Percentiles rank a stretch among this genome's conserved stretches.
These are phyloP conservation scores for Trachymyrmex cornetzi DNA, from an alignment of 1,140 invertebrate genomes.

Conservation along the genomic window DNA sequence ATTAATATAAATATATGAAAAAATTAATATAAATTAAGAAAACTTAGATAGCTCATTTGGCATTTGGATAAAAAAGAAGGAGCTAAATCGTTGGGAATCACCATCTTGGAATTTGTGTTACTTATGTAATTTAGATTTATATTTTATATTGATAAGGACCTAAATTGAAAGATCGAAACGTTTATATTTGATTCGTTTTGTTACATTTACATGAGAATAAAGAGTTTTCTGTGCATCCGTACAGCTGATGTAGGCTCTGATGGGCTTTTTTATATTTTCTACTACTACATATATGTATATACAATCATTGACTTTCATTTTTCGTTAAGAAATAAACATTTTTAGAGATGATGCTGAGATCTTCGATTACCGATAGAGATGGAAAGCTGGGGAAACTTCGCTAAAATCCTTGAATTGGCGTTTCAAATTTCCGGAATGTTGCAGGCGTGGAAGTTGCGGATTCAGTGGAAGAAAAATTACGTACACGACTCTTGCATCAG, in stretches of 20 bases:
- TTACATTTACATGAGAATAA: too few species aligned
- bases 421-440: conserved; percentile 39
- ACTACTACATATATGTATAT: not conserved
- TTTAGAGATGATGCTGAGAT: not conserved
- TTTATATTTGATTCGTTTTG: too few species aligned
- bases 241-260: too few species aligned
- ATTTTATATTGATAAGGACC: too few species aligned
- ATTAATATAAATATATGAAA: not conserved
- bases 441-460: conserved; percentile 25
- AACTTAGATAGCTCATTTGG: not conserved
- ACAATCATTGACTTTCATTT: not conserved
- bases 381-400: not conserved
- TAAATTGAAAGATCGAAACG: too few species aligned
- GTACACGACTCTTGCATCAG: conserved; percentile 51
- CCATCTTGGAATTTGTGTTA: too few species aligned
- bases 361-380: conserved; percentile 25
- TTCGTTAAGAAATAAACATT: not conserved
- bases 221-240: too few species aligned
- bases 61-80: too few species aligned
- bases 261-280: too few species aligned
- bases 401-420: not conserved
- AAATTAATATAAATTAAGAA: not conserved
- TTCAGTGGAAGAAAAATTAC: conserved; percentile 52
- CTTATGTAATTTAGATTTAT: too few species aligned
- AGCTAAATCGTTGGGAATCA: too few species aligned